A percentile compares a stretch with the other conserved stretches of the same genome.
Conservation (phyloP, 2,888 invertebrate species). For the Boloria euphrosyne region DNA sequence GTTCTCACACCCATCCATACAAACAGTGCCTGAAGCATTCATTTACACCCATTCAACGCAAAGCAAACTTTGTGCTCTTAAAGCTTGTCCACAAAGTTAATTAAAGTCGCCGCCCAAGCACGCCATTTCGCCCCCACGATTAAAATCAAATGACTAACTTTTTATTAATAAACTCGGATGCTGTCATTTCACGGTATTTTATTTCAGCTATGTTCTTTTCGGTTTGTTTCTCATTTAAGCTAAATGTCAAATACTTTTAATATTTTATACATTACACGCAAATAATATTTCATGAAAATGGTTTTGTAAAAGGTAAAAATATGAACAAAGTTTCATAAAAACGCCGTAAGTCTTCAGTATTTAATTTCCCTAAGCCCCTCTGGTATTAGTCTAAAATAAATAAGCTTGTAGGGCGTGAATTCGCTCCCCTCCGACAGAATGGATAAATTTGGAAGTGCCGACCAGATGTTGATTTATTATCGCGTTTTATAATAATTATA, state of each 20-base stretch:
- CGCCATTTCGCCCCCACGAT: conserved; percentile 21
- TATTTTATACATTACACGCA: too few relatives aligned
- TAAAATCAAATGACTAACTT: conserved; percentile 15
- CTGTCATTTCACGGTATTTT: conserved; percentile 5
- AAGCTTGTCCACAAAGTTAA: conserved; percentile 42
- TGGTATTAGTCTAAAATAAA: conserved; percentile 74
- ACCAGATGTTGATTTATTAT: conserved; percentile 79
- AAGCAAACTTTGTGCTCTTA: conserved; percentile 45
- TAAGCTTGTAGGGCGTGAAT: conserved; percentile 65
- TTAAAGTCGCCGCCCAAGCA: conserved; percentile 41
- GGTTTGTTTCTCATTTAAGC: neutral
- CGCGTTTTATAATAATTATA: conserved; percentile 78
- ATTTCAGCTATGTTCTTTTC: neutral
- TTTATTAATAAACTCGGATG: conserved; percentile 14
- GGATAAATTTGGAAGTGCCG: conserved; percentile 75
- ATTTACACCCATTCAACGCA: conserved; percentile 57
- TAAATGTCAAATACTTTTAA: neutral
- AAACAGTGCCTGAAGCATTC: conserved; percentile 59
- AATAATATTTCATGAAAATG: conserved; percentile 6
- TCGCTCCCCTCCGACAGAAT: conserved; percentile 48
- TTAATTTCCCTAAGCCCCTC: conserved; percentile 72
- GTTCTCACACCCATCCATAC: conserved; percentile 57
- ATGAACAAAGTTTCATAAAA: conserved; percentile 28
- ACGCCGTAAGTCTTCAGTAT: conserved; percentile 55
- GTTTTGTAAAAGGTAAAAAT: conserved; percentile 20